These are phyloP conservation scores for Cuniculus paca DNA, from an alignment of 2,797 vertebrate species.

Conservation along the genomic window DNA sequence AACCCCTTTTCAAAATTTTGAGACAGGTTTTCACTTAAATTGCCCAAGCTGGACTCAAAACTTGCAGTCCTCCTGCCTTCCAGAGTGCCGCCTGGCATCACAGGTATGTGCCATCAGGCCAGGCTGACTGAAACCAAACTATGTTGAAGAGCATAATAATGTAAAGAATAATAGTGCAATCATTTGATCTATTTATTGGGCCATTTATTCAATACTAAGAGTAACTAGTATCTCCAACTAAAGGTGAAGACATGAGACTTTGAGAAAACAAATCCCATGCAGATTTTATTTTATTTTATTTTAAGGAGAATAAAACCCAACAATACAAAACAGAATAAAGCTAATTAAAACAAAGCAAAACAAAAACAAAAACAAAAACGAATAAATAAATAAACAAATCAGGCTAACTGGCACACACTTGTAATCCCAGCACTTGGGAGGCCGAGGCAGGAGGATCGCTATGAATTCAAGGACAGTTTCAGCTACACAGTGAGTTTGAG, in stretches of 20 bases:
- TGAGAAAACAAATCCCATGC: background rate
- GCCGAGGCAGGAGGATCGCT: background rate
- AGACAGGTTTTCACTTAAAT: background rate
- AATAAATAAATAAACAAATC: background rate
- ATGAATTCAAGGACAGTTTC: background rate
- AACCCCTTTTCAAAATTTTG: too few species aligned
- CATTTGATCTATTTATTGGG: background rate
- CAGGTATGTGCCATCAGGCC: too few species aligned
- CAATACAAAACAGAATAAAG: too few species aligned
- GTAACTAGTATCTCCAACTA: constrained; percentile 26
- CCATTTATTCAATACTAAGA: constrained; percentile 21
- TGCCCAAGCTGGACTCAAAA: background rate
- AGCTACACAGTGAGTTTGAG: background rate
- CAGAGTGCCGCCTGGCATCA: background rate
- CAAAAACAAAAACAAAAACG: too few species aligned
- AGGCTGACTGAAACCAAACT: background rate
- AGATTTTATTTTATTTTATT: background rate
- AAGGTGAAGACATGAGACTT: constrained; percentile 38
- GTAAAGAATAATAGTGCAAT: constrained; percentile 16
- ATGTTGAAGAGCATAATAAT: background rate
- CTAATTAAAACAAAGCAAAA: too few species aligned
- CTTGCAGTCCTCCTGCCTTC: background rate
- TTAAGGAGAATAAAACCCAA: too few species aligned
- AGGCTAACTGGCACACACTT: background rate
- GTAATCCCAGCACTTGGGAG: background rate